These are phyloP conservation scores for Microcebus griseorufus DNA, from an alignment of 2,113 vertebrate species.

Conservation along the genomic window DNA sequence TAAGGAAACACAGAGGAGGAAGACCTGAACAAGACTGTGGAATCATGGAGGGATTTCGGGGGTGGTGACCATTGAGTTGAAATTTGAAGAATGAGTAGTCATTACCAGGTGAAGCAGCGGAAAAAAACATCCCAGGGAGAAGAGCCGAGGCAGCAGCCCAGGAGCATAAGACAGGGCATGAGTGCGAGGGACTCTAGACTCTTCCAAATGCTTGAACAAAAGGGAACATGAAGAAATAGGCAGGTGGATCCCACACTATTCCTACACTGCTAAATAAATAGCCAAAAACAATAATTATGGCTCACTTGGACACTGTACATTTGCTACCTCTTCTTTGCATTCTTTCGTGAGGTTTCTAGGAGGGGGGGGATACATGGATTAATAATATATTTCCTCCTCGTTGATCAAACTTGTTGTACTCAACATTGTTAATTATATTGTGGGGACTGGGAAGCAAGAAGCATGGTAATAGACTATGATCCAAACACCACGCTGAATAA, in stretches of 20 bases:
- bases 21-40: neutral
- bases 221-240: neutral
- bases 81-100: neutral
- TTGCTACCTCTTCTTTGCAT: neutral
- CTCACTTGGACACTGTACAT: neutral
- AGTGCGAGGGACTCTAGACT: neutral
- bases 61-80: neutral
- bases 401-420: neutral
- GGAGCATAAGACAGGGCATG: no score
- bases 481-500: neutral
- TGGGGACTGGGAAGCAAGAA: neutral
- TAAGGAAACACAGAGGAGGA: neutral
- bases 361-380: neutral
- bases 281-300: neutral
- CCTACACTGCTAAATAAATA: neutral
- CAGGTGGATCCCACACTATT: neutral
- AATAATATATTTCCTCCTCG: neutral
- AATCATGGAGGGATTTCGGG: neutral
- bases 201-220: neutral
- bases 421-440: neutral
- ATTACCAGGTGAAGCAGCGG: neutral
- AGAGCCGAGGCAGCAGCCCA: neutral
- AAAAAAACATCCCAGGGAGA: neutral
- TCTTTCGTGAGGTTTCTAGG: constrained; percentile 10
- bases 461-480: neutral